Evolutionary conservation across 2,888 invertebrate species (phyloP).

Genomic region (Cylindroiulus punctatus): DNA sequence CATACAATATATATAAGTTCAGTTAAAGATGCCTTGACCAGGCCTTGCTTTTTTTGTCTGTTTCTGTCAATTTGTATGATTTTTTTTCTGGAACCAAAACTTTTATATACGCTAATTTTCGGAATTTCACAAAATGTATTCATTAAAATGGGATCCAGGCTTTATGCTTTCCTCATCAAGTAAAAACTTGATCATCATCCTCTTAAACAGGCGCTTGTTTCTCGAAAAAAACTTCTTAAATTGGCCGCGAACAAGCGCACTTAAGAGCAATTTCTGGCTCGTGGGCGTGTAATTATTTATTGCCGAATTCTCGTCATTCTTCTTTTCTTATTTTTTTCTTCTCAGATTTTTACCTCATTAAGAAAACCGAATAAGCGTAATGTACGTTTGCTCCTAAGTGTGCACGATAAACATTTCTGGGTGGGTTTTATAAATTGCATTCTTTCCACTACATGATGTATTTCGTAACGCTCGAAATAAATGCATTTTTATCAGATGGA

Average conservation of each 20-base stretch:
- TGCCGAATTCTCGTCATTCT: background rate
- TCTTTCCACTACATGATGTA: background rate
- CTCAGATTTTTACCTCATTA: background rate
- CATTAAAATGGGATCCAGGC: too few relatives aligned
- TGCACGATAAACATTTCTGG: background rate
- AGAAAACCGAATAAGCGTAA: background rate
- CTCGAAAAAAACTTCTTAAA: background rate
- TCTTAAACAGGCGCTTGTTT: background rate
- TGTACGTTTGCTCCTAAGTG: background rate
- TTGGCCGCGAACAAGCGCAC: background rate
- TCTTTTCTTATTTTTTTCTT: background rate
- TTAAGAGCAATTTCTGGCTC: constrained; percentile 15
- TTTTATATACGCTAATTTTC: too few relatives aligned
- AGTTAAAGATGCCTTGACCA: too few relatives aligned
- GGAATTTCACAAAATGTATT: too few relatives aligned
- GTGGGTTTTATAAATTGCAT: constrained; percentile 39
- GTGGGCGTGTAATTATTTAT: background rate
- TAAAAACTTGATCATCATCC: background rate
- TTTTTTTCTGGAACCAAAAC: too few relatives aligned
- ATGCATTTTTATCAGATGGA: background rate
- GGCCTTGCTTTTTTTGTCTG: too few relatives aligned
- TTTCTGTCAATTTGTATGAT: too few relatives aligned
- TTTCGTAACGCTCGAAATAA: background rate
- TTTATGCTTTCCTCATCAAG: too few relatives aligned
- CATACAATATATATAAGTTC: too few relatives aligned